Percentiles rank a stretch among this genome's conserved stretches.
Conservation (phyloP, 2,797 vertebrate genomes). For the Pangasius djambal region DNA sequence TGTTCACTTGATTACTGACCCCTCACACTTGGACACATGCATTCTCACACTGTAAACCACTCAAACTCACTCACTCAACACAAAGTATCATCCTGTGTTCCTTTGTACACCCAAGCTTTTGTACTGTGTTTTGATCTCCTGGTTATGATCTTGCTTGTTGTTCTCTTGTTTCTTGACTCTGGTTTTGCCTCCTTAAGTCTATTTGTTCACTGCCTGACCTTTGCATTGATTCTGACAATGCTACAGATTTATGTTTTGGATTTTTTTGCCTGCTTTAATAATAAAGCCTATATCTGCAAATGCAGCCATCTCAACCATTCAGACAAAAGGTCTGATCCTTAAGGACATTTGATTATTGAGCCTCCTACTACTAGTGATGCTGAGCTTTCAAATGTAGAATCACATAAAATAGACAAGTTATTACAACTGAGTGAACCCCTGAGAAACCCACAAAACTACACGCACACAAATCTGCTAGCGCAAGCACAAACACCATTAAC, state of each 20-base stretch:
- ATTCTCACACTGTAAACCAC: not conserved
- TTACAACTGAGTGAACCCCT: constrained; percentile 8
- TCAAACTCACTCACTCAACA: not conserved
- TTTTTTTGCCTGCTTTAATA: not conserved
- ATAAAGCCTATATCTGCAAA: not conserved
- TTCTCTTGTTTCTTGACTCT: not conserved
- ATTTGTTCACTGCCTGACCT: not conserved
- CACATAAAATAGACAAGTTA: constrained; percentile 6
- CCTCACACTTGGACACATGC: not conserved
- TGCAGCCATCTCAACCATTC: not conserved
- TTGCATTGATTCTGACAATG: not conserved
- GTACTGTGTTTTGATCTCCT: not conserved
- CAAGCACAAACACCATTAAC: constrained; percentile 33
- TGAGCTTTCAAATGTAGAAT: constrained; percentile 22
- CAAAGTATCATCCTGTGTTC: not conserved
- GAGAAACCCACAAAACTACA: constrained; percentile 1
- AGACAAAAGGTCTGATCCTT: not conserved
- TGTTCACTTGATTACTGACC: not conserved
- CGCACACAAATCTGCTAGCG: constrained; percentile 8
- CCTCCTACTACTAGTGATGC: not conserved
- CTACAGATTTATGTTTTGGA: not conserved
- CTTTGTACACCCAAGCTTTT: not conserved
- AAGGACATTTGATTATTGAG: constrained; percentile 4
- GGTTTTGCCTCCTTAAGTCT: not conserved
- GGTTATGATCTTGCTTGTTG: not conserved